Evolutionary conservation across 2,888 invertebrate genomes (phyloP).

Genomic region (Melangyna quadrimaculata): DNA sequence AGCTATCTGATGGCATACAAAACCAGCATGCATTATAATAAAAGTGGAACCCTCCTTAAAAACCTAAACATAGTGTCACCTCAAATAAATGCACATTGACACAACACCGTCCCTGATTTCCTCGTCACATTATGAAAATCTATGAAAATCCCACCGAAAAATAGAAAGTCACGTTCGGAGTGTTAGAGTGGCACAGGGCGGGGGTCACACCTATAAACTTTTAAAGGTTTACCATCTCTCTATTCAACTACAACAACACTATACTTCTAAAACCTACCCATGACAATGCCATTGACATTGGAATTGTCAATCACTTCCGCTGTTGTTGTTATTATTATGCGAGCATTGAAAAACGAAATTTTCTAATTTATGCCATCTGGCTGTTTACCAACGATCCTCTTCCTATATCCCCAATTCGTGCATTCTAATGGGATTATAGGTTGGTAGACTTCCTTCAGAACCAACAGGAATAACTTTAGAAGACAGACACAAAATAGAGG

Average conservation of each 20-base stretch:
- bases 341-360: slow-evolving; percentile 30
- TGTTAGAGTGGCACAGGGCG: not conserved
- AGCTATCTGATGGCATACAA: slow-evolving; percentile 7
- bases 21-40: slow-evolving; percentile 41
- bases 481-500: not conserved
- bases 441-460: slow-evolving; percentile 8
- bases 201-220: not conserved
- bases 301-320: slow-evolving; percentile 70
- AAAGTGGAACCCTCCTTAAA: slow-evolving; percentile 32
- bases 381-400: not conserved
- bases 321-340: slow-evolving; percentile 9
- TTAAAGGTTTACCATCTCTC: slow-evolving; percentile 8
- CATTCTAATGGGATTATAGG: slow-evolving; percentile 44
- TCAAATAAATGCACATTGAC: slow-evolving; percentile 55
- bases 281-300: slow-evolving; percentile 57
- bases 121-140: slow-evolving; percentile 62
- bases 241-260: too few relatives aligned
- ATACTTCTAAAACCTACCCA: not conserved
- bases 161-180: slow-evolving; percentile 61
- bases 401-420: slow-evolving; percentile 1
- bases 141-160: slow-evolving; percentile 62
- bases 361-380: slow-evolving; percentile 41
- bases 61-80: slow-evolving; percentile 38
- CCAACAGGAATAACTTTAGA: not conserved
- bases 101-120: slow-evolving; percentile 52